Conservation (phyloP, 37 sponge, comb jelly and placozoan genomes). For the Cladorhizidae sp. region DNA sequence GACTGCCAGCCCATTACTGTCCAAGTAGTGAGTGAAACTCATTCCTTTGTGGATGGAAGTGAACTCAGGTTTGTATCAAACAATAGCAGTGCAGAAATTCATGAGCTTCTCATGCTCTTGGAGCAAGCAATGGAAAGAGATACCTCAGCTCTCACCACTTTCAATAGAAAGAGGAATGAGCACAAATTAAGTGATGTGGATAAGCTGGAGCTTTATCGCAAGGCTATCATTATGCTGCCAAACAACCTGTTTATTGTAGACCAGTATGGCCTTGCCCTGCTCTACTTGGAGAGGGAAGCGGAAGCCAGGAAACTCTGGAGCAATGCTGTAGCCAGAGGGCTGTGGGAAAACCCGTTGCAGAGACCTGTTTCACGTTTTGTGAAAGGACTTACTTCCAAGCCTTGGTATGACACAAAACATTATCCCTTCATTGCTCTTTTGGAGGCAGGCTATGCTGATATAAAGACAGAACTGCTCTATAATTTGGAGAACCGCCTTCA, state of each 20-base stretch:
- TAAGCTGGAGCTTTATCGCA: conserved; percentile 66
- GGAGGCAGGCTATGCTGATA: conserved; percentile 68
- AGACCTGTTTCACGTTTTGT: conserved; percentile 90
- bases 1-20: conserved; percentile 52
- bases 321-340: conserved; percentile 77
- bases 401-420: conserved; percentile 78
- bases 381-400: conserved; percentile 67
- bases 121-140: conserved; percentile 68
- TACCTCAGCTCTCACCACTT: conserved; percentile 53
- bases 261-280: conserved; percentile 79
- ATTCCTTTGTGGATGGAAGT: not conserved
- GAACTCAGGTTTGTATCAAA: not conserved
- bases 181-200: conserved; percentile 73
- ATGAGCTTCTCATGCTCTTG: conserved; percentile 55
- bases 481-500: conserved; percentile 48
- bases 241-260: conserved; percentile 88
- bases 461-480: conserved; percentile 62
- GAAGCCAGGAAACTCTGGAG: conserved; percentile 66
- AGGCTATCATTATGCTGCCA: conserved; percentile 81
- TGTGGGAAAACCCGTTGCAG: conserved; percentile 90
- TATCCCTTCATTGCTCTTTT: conserved; percentile 76
- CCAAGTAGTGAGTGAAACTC: not conserved
- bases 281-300: conserved; percentile 44
- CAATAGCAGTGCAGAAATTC: conserved; percentile 58
- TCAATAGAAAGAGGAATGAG: conserved; percentile 75